Base-by-base conservation (phyloP, 2,888 invertebrate species). In the Orthosia cruda region DNA sequence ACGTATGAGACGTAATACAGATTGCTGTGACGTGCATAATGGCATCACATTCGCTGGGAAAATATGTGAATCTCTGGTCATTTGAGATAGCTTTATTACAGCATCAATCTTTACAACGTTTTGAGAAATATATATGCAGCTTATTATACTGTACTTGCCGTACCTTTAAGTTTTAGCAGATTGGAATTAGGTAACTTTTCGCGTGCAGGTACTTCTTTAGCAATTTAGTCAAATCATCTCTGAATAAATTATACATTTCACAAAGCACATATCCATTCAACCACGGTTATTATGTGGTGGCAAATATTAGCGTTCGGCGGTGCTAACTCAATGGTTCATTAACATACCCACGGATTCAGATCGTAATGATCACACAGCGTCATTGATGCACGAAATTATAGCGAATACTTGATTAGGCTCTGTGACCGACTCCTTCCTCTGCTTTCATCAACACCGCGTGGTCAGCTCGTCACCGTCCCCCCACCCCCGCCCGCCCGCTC, bases 401-500 rank as follows among this genome's bases (percentile, higher is more conserved):
- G 11, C 3, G 26, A 76, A n/a, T 26, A 32, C 12, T 32, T 47
- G 50, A 50, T 58, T 18, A 45, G 26, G n/a, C 26, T 64, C 64
- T 61, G 83, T 82, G 72, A 73, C 66, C 59, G 54, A 76, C 15
- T 54, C 12, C 20, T 47, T 12, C 23, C 23, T 26, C 32, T 23
- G 20, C 32, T 54, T 49, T 58, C 15, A 47, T 62, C 47, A 12
- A 9, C 7, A 12, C 9, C 16, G 26, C 40, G 15, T 26, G 7
- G 18, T 18, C 52, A 20, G 68, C 20, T 15, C 18, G 49, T 15
- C 15, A n/a, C 4, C 11, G 20, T 12, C 16, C 12, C 66, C 66
- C 63, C 26, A 49, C 61, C 80, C 67, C 12, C 55, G 54, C 80
- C 15, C 55, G 54, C 80, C 80, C 80, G 74, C 79, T 74, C 80